Base-by-base conservation (phyloP, 92 coral and sea anemone species). In the Epizoanthus illoricatus region DNA sequence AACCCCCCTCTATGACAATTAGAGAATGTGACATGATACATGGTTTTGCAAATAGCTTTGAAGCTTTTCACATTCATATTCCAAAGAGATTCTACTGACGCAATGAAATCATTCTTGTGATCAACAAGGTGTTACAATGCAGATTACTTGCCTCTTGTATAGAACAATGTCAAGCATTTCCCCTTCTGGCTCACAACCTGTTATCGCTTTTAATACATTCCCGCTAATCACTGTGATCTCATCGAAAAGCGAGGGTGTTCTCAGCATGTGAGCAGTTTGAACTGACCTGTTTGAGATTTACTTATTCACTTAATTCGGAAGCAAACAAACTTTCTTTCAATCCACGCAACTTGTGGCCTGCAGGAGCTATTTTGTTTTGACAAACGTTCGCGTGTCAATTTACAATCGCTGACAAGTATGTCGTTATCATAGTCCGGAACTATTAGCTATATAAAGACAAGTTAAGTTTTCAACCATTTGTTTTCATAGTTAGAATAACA, bases 151-250 rank as follows among this genome's bases (percentile, higher is more conserved):
- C 9, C 71, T 78, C 40, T 62, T 11, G 61, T 61, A 59, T 19
- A n/a, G 55, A 78, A 45, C 71, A 62, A 78, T 45, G 82, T 60
- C 4, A n/a, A 71, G 82, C 82, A 78, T 78, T 78, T 78, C 82
- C 81, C 82, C 60, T 78, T 78, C 82, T 78, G 82, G 56, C 65
- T 62, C 42, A 7, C 71, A 42, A 43, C 71, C 82, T 78, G 82
- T 78, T 78, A 78, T 78, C 82, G 49, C 72, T 20, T 45, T 78
- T 63, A 78, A 43, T 78, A 78, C 82, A 69, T 64, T 43, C 81
- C 69, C 33, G 65, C 64, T 64, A 63, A 62, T 43, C 39, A 23
- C 47, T 56, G 49, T 24, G 82, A 45, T 66, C 70, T 28, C 2
- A 56, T 28, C 39, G 24, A 74, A 47, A 73, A 57, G 3, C 8